Evolutionary conservation across 2,888 invertebrate species (phyloP), one percentile per base, ranked within the genome.

Genomic region (Trisateles emortualis): DNA sequence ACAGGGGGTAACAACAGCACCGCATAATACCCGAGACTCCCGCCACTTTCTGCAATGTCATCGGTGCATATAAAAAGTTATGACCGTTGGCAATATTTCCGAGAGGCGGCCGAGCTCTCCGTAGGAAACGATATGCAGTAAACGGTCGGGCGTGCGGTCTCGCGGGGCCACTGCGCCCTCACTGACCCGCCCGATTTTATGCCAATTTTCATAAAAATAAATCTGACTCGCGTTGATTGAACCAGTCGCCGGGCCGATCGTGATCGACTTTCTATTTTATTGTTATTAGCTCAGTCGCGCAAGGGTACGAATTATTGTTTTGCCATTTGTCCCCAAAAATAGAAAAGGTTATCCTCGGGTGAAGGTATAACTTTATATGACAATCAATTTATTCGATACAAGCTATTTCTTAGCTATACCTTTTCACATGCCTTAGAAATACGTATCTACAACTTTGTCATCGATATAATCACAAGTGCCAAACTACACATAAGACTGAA

Each of bases 141-240:
- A 92, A 92, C 90, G 90, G 81, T 72, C 90, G 89, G 92, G 91
- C 90, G 91, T 88, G 86, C 80, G 90, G 90, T 90, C 90, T 88
- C 91, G 84, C 83, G 90, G 90, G 91, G 87, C 86, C 87, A 81
- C 82, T 84, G 85, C 78, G 80, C 80, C 79, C 81, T 81, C 78
- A 82, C 86, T 90, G 92, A 91, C 91, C 92, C 92, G 84, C 81
- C 82, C 87, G 87, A 86, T 87, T 92, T 92, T 92, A 92, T 92
- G 91, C 92, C 92, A 92, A 92, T 92, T 91, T 92, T 92, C 92
- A 92, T 92, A 92, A 92, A 92, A 92, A 92, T 92, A 92, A 92
- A 92, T 92, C 92, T 87, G 92, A 85, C 82, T 86, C 82, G 81
- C 86, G 88, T 88, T 92, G 92, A 92, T 92, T 92, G 92, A 92